A percentile compares a stretch with the other conserved stretches of the same genome.
Conservation (phyloP, 1,140 invertebrate species). For the Hyphantria cunea region DNA sequence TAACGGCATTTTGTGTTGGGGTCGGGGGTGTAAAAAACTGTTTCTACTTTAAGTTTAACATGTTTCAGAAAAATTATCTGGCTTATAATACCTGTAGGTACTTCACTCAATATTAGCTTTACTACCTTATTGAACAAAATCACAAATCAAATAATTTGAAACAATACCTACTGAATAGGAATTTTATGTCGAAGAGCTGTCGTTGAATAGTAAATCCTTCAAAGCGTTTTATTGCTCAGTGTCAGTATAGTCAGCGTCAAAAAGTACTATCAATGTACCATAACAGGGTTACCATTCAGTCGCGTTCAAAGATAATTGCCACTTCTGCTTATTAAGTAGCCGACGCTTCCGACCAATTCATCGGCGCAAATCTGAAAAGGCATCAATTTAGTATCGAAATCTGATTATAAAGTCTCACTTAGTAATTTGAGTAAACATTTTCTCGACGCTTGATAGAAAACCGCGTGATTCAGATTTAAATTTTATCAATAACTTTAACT, state of each 20-base stretch:
- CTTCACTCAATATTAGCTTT: no score
- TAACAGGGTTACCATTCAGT: slow-evolving; percentile 46
- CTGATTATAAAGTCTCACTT: slow-evolving; percentile 17
- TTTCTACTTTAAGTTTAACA: no score
- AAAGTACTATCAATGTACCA: slow-evolving; percentile 29
- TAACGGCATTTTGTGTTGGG: no score
- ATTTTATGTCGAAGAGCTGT: not conserved
- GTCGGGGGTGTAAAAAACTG: no score
- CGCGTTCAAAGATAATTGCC: slow-evolving; percentile 34
- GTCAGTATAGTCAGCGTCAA: not conserved
- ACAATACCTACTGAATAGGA: not conserved
- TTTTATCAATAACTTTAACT: slow-evolving; percentile 22
- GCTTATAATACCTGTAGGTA: no score
- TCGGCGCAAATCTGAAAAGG: slow-evolving; percentile 69
- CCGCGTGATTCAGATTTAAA: slow-evolving; percentile 24
- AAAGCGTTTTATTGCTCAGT: not conserved
- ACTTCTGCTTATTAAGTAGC: slow-evolving; percentile 49
- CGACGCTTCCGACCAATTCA: slow-evolving; percentile 37
- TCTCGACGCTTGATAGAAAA: slow-evolving; percentile 13
- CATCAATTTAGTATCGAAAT: slow-evolving; percentile 57
- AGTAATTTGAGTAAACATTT: slow-evolving; percentile 25
- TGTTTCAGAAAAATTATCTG: no score
- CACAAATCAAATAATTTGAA: not conserved
- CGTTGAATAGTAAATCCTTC: no score
- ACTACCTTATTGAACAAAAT: no score